Conservation (phyloP, 2,797 vertebrate species). For the Numenius phaeopus region DNA sequence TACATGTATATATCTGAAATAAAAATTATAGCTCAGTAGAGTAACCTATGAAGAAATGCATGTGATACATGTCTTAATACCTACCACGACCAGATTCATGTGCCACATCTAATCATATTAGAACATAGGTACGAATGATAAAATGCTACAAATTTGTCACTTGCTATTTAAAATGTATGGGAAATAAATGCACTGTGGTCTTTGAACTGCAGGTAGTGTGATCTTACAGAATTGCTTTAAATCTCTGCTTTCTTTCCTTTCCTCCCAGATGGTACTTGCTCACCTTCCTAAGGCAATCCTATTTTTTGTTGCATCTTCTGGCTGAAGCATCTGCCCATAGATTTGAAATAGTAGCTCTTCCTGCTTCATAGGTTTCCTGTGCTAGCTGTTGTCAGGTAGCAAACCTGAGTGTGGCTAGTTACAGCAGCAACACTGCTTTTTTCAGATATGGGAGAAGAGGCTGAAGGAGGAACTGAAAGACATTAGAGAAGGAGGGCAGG, state of each 20-base stretch:
- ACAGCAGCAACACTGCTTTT: neutral
- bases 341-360: conserved; percentile 7
- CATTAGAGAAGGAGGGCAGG: neutral
- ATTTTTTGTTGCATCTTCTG: conserved; percentile 30
- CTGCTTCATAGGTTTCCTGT: neutral
- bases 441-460: neutral
- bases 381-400: neutral
- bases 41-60: neutral
- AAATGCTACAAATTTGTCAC: neutral
- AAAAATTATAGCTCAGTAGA: neutral
- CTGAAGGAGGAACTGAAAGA: neutral
- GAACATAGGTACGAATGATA: neutral
- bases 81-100: neutral
- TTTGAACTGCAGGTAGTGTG: conserved; percentile 14
- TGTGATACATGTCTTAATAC: neutral
- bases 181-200: neutral
- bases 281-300: conserved; percentile 37
- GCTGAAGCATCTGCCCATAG: neutral
- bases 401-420: neutral
- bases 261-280: neutral
- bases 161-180: neutral
- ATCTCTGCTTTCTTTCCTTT: neutral
- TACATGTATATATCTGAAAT: neutral
- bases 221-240: neutral
- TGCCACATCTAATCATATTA: neutral